Conservation (phyloP, 2,797 vertebrate species). For the Anolis apletophallus region DNA sequence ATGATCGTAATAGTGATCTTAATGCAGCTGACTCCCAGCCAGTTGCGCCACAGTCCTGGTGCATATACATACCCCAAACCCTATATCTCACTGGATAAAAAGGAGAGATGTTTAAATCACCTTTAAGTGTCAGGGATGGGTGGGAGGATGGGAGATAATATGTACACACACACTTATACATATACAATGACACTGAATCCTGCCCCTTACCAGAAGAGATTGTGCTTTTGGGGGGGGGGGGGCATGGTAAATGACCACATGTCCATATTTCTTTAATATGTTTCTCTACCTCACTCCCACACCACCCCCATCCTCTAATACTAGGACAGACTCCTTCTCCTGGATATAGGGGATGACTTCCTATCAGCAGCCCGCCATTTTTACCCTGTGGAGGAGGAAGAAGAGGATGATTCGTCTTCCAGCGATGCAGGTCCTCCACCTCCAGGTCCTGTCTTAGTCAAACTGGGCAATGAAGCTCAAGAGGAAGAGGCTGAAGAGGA, state of each 20-base stretch:
- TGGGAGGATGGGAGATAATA: too few species aligned
- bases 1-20: too few species aligned
- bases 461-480: conserved; percentile 66
- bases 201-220: background rate
- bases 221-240: too few species aligned
- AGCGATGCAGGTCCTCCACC: conserved; percentile 70
- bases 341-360: conserved; percentile 85
- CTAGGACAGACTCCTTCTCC: conserved; percentile 85
- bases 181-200: too few species aligned
- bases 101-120: too few species aligned
- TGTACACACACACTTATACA: too few species aligned
- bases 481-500: conserved; percentile 30
- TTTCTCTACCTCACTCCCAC: background rate
- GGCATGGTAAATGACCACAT: background rate
- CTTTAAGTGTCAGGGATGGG: too few species aligned
- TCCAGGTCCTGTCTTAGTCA: conserved; percentile 81
- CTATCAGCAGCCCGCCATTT: conserved; percentile 82
- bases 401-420: conserved; percentile 18
- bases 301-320: background rate
- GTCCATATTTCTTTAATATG: background rate
- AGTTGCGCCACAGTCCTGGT: too few species aligned
- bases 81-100: too few species aligned
- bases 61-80: too few species aligned
- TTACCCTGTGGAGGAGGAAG: conserved; percentile 78
- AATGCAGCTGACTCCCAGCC: too few species aligned